Evolutionary conservation across 37 sponge, comb jelly and placozoan genomes (phyloP).

Genomic region (Theonella swinhoei): DNA sequence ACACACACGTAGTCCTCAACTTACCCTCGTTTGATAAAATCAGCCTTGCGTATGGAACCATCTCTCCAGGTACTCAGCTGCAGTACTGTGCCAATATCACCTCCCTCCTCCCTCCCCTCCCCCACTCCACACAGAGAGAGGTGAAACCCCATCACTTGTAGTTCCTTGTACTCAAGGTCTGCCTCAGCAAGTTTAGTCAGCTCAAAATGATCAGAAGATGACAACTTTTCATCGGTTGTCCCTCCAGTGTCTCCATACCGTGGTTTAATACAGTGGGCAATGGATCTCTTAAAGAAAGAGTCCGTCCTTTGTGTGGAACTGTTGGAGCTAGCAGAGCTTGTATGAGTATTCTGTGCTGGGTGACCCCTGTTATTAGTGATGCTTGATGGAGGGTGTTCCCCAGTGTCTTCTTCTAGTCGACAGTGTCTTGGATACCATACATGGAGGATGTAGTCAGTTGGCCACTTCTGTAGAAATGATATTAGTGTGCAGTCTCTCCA

Average conservation of each 20-base stretch:
- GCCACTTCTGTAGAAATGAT: constrained; percentile 40
- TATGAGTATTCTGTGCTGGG: neutral
- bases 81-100: too few species aligned
- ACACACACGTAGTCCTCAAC: neutral
- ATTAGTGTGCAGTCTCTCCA: too few species aligned
- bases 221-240: too few species aligned
- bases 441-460: constrained; percentile 21
- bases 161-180: neutral
- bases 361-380: neutral
- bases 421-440: constrained; percentile 24
- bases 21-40: constrained; percentile 68
- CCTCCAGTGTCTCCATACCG: too few species aligned
- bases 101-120: neutral
- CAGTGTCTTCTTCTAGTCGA: neutral
- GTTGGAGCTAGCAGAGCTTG: neutral
- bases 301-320: too few species aligned
- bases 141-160: constrained; percentile 3
- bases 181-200: too few species aligned
- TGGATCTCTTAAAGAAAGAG: too few species aligned
- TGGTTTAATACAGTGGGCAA: too few species aligned
- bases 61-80: constrained; percentile 35
- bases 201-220: too few species aligned
- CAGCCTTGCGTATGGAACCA: constrained; percentile 11
- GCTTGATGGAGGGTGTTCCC: neutral
- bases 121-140: neutral